A percentile compares a stretch with the other conserved stretches of the same genome.
Evolutionary conservation across 2,797 vertebrate genomes (phyloP).

Genomic region (Amphiprion clarkii): DNA sequence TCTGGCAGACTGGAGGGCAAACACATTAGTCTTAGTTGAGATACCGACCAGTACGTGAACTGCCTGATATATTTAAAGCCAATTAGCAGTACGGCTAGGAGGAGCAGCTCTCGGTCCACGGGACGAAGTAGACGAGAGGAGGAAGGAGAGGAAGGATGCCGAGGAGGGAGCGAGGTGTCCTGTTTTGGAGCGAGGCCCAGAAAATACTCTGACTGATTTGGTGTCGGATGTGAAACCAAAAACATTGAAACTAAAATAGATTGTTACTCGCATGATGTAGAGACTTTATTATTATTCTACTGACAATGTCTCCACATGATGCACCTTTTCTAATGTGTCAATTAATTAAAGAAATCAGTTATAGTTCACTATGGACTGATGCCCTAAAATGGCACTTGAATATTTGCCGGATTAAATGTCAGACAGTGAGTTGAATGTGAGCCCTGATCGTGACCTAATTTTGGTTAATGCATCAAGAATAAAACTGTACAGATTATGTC

Average conservation of each 20-base stretch:
- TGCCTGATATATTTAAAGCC: constrained; percentile 84
- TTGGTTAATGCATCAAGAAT: constrained; percentile 10
- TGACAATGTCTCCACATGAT: too few species aligned
- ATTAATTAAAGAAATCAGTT: not conserved
- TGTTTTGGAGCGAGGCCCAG: constrained; percentile 1
- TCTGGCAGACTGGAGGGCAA: constrained; percentile 72
- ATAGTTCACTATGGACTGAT: not conserved
- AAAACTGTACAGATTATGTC: constrained; percentile 39
- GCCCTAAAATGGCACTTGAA: not conserved
- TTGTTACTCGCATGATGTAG: not conserved
- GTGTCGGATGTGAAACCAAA: not conserved
- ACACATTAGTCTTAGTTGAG: constrained; percentile 81
- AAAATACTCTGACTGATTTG: not conserved
- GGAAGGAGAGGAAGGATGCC: constrained; percentile 18
- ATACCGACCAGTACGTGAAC: constrained; percentile 80
- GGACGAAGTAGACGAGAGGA: constrained; percentile 38
- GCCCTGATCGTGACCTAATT: constrained; percentile 12
- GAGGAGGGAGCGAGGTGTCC: constrained; percentile 2
- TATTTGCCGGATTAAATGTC: not conserved
- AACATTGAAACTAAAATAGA: not conserved
- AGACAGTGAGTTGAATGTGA: not conserved
- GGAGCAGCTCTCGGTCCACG: constrained; percentile 44
- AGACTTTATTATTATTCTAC: not conserved
- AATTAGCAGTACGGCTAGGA: constrained; percentile 77
- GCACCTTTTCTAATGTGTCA: not conserved